Conservation (phyloP, 2,888 invertebrate genomes). For the Erebia palarica region DNA sequence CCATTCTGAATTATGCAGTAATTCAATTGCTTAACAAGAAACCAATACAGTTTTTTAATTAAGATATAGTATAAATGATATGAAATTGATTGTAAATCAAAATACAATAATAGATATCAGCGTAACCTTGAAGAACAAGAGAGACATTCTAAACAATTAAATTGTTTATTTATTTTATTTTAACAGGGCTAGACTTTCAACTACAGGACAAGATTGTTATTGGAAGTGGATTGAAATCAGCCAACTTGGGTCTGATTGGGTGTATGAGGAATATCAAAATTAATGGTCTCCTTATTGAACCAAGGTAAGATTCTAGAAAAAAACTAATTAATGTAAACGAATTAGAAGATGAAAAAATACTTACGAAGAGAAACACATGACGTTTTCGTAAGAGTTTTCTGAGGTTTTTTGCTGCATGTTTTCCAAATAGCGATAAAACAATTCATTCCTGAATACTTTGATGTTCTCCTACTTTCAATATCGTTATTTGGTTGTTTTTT, state of each 20-base stretch:
- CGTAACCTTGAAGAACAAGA: slow-evolving; percentile 8
- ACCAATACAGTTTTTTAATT: slow-evolving; percentile 9
- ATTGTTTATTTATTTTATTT: slow-evolving; percentile 15
- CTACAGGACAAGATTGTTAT: slow-evolving; percentile 88
- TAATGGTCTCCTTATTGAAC: slow-evolving; percentile 91
- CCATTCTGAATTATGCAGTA: background rate
- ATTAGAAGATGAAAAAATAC: no score
- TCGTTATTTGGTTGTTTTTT: no score
- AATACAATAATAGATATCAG: slow-evolving; percentile 1
- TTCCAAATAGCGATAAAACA: no score
- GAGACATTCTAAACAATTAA: slow-evolving; percentile 20
- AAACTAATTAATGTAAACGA: background rate
- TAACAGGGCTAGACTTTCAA: slow-evolving; percentile 83
- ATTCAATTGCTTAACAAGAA: slow-evolving; percentile 2
- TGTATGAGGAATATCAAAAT: slow-evolving; percentile 95
- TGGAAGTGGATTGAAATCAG: slow-evolving; percentile 89
- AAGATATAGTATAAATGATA: slow-evolving; percentile 19
- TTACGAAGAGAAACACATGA: no score
- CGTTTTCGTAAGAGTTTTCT: no score
- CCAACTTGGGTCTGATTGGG: slow-evolving; percentile 91
- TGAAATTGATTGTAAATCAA: slow-evolving; percentile 8
- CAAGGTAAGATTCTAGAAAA: slow-evolving; percentile 64
- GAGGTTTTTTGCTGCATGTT: no score
- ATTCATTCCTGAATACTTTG: no score
- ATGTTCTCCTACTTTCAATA: no score